These are phyloP conservation scores for Garrulus glandarius DNA, from an alignment of 2,797 vertebrate genomes.

Conservation along the genomic window DNA sequence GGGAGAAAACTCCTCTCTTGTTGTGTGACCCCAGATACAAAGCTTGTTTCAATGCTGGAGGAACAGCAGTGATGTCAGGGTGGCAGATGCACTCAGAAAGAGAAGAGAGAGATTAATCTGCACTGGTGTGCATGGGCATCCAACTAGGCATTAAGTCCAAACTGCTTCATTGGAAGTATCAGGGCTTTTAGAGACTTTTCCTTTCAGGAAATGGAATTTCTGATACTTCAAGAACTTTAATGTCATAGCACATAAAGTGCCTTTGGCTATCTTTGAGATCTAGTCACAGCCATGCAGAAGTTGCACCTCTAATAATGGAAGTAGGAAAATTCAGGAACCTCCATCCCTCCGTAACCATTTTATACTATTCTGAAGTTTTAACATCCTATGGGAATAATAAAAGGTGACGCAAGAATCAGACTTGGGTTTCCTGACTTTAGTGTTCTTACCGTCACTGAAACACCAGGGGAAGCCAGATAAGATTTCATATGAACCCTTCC, in stretches of 20 bases:
- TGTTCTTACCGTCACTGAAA: neutral
- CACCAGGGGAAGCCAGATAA: neutral
- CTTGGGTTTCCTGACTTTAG: neutral
- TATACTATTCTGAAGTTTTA: neutral
- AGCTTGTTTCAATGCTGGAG: fast-evolving
- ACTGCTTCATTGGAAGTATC: neutral
- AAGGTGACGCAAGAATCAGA: neutral
- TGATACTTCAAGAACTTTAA: neutral
- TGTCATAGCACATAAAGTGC: neutral
- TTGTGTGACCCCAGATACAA: neutral
- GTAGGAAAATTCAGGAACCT: neutral
- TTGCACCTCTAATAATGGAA: neutral
- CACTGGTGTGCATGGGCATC: fast-evolving
- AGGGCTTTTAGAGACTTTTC: neutral
- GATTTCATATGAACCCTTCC: neutral
- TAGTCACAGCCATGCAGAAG: neutral
- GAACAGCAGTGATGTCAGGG: neutral
- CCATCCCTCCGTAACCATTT: neutral
- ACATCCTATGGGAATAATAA: neutral
- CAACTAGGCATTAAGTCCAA: neutral
- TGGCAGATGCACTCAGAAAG: neutral
- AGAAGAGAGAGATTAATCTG: neutral
- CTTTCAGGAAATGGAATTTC: neutral
- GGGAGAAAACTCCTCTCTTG: neutral
- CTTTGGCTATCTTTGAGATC: neutral